These are phyloP conservation scores for Hucho hucho DNA, from an alignment of 2,113 vertebrate species.

Conservation along the genomic window DNA sequence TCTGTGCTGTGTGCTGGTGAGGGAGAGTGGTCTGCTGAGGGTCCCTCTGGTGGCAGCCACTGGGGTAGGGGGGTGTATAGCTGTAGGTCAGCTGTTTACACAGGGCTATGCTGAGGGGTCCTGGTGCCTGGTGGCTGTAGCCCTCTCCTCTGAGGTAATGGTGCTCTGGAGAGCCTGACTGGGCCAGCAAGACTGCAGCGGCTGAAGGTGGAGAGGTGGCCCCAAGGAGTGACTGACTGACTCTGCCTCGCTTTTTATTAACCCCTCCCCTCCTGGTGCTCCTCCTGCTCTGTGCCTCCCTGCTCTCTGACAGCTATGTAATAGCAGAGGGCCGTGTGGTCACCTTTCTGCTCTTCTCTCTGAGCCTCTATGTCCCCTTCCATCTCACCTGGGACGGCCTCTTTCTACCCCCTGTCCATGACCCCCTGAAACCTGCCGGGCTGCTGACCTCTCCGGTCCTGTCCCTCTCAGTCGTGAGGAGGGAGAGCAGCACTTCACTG, in stretches of 20 bases:
- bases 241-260: constrained; percentile 24
- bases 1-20: constrained; percentile 46
- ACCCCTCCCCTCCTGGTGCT: constrained; percentile 70
- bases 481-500: constrained; percentile 73
- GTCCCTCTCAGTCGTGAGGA: constrained; percentile 65
- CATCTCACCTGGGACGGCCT: constrained; percentile 88
- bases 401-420: constrained; percentile 65
- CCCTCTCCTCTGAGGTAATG: constrained; percentile 74
- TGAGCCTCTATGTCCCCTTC: constrained; percentile 77
- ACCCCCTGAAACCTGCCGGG: constrained; percentile 66
- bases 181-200: neutral
- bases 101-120: constrained; percentile 61
- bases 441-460: constrained; percentile 53
- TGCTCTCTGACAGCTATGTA: constrained; percentile 95
- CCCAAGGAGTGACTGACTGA: constrained; percentile 34
- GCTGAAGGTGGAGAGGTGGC: constrained; percentile 23
- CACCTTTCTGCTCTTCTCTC: constrained; percentile 83
- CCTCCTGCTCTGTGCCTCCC: constrained; percentile 81
- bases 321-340: constrained; percentile 84
- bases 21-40: constrained; percentile 61
- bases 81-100: constrained; percentile 55
- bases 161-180: constrained; percentile 77
- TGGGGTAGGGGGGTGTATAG: constrained; percentile 20
- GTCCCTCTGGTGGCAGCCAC: constrained; percentile 62
- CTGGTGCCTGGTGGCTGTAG: constrained; percentile 67